Evolutionary conservation across 2,888 invertebrate genomes (phyloP).

Genomic region (Eristalis tenax): DNA sequence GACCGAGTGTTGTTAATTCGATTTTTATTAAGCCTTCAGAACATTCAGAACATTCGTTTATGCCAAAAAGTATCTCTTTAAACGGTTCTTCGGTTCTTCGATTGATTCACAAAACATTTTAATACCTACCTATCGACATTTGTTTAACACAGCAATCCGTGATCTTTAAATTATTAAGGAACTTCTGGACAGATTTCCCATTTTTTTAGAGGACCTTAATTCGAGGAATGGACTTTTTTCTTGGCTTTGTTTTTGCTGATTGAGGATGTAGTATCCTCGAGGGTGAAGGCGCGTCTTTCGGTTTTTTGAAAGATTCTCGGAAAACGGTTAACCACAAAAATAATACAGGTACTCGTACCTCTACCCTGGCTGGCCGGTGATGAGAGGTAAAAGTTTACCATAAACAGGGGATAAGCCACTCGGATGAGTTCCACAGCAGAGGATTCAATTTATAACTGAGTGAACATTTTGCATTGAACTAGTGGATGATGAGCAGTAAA

Average conservation of each 20-base stretch:
- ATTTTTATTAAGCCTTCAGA: background rate
- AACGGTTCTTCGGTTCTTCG: background rate
- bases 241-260: too few relatives aligned
- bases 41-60: too few relatives aligned
- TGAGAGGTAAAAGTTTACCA: slow-evolving; percentile 21
- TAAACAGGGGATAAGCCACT: background rate
- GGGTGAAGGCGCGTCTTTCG: too few relatives aligned
- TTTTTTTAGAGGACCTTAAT: background rate
- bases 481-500: slow-evolving; percentile 21
- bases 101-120: too few relatives aligned
- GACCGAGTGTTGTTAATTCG: background rate
- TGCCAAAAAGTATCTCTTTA: background rate
- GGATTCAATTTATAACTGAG: slow-evolving; percentile 27
- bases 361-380: background rate
- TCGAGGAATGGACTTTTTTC: background rate
- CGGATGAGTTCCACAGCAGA: slow-evolving; percentile 19
- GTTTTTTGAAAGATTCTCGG: too few relatives aligned
- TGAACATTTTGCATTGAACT: slow-evolving; percentile 56
- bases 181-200: background rate
- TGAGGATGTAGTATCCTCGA: too few relatives aligned
- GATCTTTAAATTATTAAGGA: background rate
- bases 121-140: background rate
- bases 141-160: background rate
- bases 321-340: background rate
- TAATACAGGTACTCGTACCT: slow-evolving; percentile 3